Conservation (phyloP, 64 coral and sea anemone genomes). For the Exaiptasia diaphana region DNA sequence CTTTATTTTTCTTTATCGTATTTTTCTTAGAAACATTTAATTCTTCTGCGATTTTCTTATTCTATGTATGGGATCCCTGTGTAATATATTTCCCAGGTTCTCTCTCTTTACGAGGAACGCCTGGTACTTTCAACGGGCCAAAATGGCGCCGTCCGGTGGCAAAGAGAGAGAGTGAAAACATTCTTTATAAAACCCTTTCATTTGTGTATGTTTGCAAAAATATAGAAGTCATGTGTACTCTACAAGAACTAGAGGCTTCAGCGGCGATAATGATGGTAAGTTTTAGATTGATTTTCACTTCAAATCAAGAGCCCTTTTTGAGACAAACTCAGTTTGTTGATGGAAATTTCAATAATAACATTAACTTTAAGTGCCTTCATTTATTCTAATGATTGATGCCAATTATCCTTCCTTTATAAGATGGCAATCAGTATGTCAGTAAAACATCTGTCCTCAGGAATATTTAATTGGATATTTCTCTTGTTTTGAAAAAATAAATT, state of each 20-base stretch:
- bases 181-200: not conserved
- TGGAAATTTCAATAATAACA: not conserved
- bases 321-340: too few species aligned
- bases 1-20: too few species aligned
- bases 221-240: conserved; percentile 66
- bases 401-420: not conserved
- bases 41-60: too few species aligned
- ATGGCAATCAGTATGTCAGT: not conserved
- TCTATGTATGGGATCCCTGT: too few species aligned
- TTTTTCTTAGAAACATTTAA: too few species aligned
- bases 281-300: not conserved
- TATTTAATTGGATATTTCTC: too few species aligned
- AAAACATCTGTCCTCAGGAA: not conserved
- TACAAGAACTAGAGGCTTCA: conserved; percentile 83
- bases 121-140: too few species aligned
- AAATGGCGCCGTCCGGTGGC: conserved; percentile 22
- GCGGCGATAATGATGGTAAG: conserved; percentile 84
- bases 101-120: too few species aligned
- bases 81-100: too few species aligned
- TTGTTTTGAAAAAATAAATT: too few species aligned
- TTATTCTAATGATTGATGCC: not conserved
- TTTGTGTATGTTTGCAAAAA: conserved; percentile 5
- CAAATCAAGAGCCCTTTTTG: not conserved
- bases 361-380: not conserved
- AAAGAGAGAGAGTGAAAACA: not conserved